Percentiles rank a stretch among this genome's conserved stretches.
phyloP scores from a whole-genome alignment of 1,140 invertebrate genomes.

The Drosophila equinoxialis region DNA sequence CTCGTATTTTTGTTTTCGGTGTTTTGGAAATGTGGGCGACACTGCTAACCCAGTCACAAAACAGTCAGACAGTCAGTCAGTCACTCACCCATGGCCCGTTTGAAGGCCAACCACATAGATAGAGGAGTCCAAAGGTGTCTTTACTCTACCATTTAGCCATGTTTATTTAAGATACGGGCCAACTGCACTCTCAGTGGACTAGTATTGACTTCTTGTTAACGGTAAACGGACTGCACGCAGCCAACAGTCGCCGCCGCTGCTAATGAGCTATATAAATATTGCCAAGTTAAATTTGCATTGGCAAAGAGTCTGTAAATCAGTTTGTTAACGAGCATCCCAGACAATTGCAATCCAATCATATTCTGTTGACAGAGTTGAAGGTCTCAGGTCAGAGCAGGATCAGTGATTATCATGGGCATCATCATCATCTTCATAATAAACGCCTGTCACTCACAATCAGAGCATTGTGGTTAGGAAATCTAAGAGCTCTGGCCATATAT shows the following conservation, averaged over 20 bases:
- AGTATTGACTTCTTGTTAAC: constrained; percentile 62
- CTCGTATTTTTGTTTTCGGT: constrained; percentile 1
- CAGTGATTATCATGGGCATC: neutral
- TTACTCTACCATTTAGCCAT: constrained; percentile 35
- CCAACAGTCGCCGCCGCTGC: constrained; percentile 17
- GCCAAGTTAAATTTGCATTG: constrained; percentile 75
- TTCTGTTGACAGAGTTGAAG: neutral
- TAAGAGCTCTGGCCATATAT: neutral
- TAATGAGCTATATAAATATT: constrained; percentile 76
- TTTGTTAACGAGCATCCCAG: constrained; percentile 64
- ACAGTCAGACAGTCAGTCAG: constrained; percentile 28
- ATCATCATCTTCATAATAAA: neutral
- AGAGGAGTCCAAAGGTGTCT: constrained; percentile 53
- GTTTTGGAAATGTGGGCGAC: constrained; percentile 25
- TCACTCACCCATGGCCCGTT: constrained; percentile 42
- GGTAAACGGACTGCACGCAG: constrained; percentile 21
- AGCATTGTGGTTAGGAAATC: constrained; percentile 6
- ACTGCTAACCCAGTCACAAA: constrained; percentile 55
- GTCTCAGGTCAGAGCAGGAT: constrained; percentile 23
- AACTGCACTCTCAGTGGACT: constrained; percentile 11
- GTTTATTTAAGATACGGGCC: constrained; percentile 68
- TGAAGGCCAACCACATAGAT: constrained; percentile 55
- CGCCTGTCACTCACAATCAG: neutral
- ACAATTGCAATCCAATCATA: constrained; percentile 52
- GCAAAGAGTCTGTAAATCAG: constrained; percentile 31